phyloP scores from a whole-genome alignment of 2,888 invertebrate species.

The Troides aeacus region DNA sequence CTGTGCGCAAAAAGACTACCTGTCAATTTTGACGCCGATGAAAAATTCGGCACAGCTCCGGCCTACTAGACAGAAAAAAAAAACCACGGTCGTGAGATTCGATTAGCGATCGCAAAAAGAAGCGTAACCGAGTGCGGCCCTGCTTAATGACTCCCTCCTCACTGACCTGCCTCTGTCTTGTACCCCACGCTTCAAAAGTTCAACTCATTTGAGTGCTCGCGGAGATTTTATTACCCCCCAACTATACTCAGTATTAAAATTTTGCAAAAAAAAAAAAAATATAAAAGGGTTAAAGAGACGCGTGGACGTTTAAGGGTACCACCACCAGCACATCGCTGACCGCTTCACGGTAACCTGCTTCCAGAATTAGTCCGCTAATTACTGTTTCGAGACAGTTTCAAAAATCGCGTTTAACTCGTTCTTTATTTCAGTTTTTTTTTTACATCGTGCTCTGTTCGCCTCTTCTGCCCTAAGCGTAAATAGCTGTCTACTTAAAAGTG shows the following conservation, averaged over 20 bases:
- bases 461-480: constrained; percentile 28
- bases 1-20: background rate
- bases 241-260: constrained; percentile 74
- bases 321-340: constrained; percentile 60
- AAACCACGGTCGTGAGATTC: constrained; percentile 27
- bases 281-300: constrained; percentile 62
- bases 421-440: constrained; percentile 33
- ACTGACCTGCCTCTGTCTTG: constrained; percentile 77
- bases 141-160: constrained; percentile 68
- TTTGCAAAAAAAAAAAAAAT: constrained; percentile 46
- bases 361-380: constrained; percentile 70
- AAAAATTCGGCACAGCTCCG: background rate
- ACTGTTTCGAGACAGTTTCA: constrained; percentile 68
- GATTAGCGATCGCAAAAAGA: constrained; percentile 30
- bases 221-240: constrained; percentile 79
- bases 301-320: constrained; percentile 64
- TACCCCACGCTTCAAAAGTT: constrained; percentile 78
- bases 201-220: constrained; percentile 78
- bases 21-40: background rate
- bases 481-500: constrained; percentile 29
- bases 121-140: constrained; percentile 48
- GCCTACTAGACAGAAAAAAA: constrained; percentile 6
- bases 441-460: constrained; percentile 24
- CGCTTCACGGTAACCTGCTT: constrained; percentile 69
- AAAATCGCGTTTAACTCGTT: constrained; percentile 43